Evolutionary conservation across 2,113 vertebrate genomes (phyloP).

Genomic region (Axis porcinus): DNA sequence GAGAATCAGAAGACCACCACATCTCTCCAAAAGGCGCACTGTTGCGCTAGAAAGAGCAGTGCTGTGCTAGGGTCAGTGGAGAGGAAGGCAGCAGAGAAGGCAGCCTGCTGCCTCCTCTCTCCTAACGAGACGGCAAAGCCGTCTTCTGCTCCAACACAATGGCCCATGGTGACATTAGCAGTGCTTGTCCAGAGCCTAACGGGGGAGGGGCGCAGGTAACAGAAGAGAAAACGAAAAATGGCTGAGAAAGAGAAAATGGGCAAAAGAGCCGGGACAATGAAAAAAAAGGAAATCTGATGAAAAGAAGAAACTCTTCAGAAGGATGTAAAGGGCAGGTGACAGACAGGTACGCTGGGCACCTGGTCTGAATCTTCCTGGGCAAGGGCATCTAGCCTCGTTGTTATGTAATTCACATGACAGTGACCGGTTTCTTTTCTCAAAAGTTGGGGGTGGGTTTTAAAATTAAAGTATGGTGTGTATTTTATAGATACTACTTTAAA

Average conservation of each 20-base stretch:
- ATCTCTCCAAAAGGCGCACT: not conserved
- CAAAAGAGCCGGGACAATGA: not conserved
- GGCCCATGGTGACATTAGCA: not conserved
- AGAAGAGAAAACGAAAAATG: not conserved
- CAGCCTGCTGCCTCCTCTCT: too few relatives aligned
- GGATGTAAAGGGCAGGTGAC: not conserved
- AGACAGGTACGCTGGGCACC: rapidly evolving
- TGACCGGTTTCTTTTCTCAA: not conserved
- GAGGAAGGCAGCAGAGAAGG: not conserved
- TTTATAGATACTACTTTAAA: not conserved
- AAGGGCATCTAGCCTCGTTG: not conserved
- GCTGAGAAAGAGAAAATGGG: not conserved
- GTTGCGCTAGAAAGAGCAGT: rapidly evolving
- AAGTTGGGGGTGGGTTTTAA: not conserved
- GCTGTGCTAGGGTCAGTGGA: rapidly evolving
- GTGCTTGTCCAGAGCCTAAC: not conserved
- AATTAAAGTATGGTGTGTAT: not conserved
- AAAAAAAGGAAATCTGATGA: too few relatives aligned
- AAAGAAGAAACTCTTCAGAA: not conserved
- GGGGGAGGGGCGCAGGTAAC: not conserved
- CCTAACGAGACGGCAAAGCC: not conserved
- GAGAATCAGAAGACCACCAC: not conserved
- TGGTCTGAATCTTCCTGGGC: rapidly evolving
- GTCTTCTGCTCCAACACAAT: not conserved
- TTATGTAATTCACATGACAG: not conserved